Evolutionary conservation across 2,797 vertebrate genomes (phyloP).

Genomic region (Serranus cabrilla): DNA sequence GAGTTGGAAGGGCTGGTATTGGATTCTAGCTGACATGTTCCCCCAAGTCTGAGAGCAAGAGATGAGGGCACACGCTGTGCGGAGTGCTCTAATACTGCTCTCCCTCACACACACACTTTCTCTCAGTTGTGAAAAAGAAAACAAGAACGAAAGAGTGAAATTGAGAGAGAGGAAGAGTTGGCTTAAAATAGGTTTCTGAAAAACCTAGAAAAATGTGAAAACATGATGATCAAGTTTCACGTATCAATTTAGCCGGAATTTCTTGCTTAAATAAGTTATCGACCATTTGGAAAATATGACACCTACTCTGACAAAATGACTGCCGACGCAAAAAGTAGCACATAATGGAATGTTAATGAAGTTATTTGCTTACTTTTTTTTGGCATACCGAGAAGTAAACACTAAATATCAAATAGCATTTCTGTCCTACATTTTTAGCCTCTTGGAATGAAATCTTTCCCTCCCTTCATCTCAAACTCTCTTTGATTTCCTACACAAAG

Average conservation of each 20-base stretch:
- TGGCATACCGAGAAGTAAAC: slow-evolving; percentile 34
- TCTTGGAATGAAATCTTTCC: slow-evolving; percentile 24
- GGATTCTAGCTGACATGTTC: slow-evolving; percentile 82
- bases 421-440: slow-evolving; percentile 23
- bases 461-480: slow-evolving; percentile 10
- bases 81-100: slow-evolving; percentile 75
- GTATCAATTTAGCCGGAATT: slow-evolving; percentile 35
- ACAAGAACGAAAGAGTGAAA: slow-evolving; percentile 30
- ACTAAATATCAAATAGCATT: slow-evolving; percentile 37
- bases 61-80: slow-evolving; percentile 75
- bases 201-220: slow-evolving; percentile 30
- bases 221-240: slow-evolving; percentile 29
- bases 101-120: slow-evolving; percentile 30
- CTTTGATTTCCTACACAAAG: slow-evolving; percentile 19
- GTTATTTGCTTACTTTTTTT: slow-evolving; percentile 38
- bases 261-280: slow-evolving; percentile 48
- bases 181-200: slow-evolving; percentile 30
- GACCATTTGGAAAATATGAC: slow-evolving; percentile 60
- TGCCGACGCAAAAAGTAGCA: slow-evolving; percentile 28
- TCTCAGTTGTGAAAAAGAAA: slow-evolving; percentile 39
- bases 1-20: slow-evolving; percentile 79
- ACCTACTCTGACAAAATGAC: slow-evolving; percentile 47
- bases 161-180: slow-evolving; percentile 26
- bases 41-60: slow-evolving; percentile 78
- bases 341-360: slow-evolving; percentile 54